phyloP scores from a whole-genome alignment of 2,113 vertebrate genomes.

The Columba livia region DNA sequence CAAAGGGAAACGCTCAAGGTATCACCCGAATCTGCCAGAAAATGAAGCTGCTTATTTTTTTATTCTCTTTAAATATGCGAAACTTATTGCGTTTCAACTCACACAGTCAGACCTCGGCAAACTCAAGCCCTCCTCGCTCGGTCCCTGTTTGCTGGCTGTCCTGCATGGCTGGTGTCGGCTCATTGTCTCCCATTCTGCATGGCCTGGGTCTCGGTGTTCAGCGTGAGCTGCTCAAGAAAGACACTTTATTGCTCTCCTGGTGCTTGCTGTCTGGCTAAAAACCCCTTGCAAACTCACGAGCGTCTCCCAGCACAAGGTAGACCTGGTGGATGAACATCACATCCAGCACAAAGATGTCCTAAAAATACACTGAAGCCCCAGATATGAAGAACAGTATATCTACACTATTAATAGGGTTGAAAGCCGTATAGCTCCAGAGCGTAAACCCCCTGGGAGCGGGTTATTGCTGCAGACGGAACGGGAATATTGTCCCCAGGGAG shows the following conservation, averaged over 20 bases:
- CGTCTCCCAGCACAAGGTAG: not conserved
- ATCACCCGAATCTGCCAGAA: not conserved
- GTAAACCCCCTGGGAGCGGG: not conserved
- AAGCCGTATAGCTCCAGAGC: accelerated
- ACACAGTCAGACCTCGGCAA: not conserved
- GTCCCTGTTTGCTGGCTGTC: too few species aligned
- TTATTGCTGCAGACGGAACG: accelerated
- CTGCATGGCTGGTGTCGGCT: accelerated
- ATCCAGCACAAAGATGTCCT: not conserved
- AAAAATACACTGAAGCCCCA: not conserved
- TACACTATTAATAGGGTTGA: not conserved
- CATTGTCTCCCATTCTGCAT: not conserved
- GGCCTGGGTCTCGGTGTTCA: not conserved
- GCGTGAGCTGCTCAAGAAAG: not conserved
- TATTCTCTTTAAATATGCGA: not conserved
- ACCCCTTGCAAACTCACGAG: accelerated
- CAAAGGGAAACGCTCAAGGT: accelerated
- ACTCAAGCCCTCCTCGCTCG: not conserved
- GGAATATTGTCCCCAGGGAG: accelerated
- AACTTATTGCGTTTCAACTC: not conserved
- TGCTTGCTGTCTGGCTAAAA: not conserved
- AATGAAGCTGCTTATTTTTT: not conserved
- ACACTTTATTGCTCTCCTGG: accelerated
- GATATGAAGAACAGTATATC: not conserved
- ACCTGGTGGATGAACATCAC: not conserved